phyloP scores from a whole-genome alignment of 2,797 vertebrate species.

The Hipposideros larvatus region DNA sequence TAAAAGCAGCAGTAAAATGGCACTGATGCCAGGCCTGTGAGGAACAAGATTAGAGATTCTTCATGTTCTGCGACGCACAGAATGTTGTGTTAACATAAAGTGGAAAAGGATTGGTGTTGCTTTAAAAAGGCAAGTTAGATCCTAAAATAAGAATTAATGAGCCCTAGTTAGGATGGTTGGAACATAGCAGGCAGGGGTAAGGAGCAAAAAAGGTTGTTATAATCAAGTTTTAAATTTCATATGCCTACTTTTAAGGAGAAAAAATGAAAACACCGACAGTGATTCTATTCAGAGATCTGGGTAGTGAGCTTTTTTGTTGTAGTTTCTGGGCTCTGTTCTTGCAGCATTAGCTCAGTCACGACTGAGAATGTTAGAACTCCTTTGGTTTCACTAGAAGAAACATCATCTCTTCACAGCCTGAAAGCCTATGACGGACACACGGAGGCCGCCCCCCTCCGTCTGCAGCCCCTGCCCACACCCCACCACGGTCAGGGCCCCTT shows the following conservation, averaged over 20 bases:
- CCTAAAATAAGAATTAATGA: neutral
- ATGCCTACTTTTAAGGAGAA: neutral
- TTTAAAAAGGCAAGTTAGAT: neutral
- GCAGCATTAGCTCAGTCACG: neutral
- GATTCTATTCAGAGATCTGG: neutral
- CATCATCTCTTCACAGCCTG: neutral
- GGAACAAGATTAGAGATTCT: too few species aligned
- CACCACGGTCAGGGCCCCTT: too few species aligned
- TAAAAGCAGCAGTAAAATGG: neutral
- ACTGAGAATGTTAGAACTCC: neutral
- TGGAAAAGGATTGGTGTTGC: neutral
- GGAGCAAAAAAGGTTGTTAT: neutral
- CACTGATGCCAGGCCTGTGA: too few species aligned
- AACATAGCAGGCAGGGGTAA: neutral
- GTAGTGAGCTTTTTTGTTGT: neutral
- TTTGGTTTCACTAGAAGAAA: neutral
- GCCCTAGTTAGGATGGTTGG: too few species aligned
- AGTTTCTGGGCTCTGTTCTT: neutral
- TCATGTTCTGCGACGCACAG: too few species aligned
- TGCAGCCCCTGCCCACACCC: neutral
- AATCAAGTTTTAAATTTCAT: neutral
- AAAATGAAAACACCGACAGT: neutral
- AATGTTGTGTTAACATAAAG: too few species aligned
- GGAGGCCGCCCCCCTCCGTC: too few species aligned
- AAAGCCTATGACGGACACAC: neutral